Percentiles rank a stretch among this genome's conserved stretches.
These are phyloP conservation scores for Embidobia sp. DNA, from an alignment of 2,888 invertebrate genomes.

Conservation along the genomic window DNA sequence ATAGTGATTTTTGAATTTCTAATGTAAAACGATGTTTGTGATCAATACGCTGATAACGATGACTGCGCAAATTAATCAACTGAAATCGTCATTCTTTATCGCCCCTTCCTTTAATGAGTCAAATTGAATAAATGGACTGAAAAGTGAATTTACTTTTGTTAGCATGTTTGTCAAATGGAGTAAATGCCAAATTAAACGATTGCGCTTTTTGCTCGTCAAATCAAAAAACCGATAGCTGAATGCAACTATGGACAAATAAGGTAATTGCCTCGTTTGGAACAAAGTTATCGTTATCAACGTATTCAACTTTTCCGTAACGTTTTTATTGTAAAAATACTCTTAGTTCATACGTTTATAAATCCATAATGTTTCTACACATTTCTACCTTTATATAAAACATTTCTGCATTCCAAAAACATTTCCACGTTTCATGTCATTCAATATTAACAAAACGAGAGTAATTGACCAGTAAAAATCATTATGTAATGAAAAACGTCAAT, in stretches of 20 bases:
- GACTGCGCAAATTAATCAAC: not conserved
- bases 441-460: not conserved
- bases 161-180: too few species aligned
- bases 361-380: slow-evolving; percentile 43
- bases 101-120: not conserved
- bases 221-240: too few species aligned
- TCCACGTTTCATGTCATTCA: slow-evolving; percentile 30
- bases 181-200: too few species aligned
- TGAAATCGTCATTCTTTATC: not conserved
- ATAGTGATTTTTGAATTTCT: slow-evolving; percentile 30
- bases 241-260: not conserved
- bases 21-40: slow-evolving; percentile 12
- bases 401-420: slow-evolving; percentile 23
- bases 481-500: not conserved
- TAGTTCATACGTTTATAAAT: slow-evolving; percentile 31
- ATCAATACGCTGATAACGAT: slow-evolving; percentile 12
- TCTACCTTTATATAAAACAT: slow-evolving; percentile 50
- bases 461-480: slow-evolving; percentile 12
- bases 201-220: too few species aligned
- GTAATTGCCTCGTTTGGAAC: not conserved
- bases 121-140: too few species aligned
- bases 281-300: slow-evolving; percentile 23
- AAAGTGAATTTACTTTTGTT: too few species aligned
- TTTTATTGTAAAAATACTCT: slow-evolving; percentile 19
- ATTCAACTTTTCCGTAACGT: not conserved